Base-by-base conservation (phyloP, 2,797 vertebrate species). In the Neopelma chrysocephalum region DNA sequence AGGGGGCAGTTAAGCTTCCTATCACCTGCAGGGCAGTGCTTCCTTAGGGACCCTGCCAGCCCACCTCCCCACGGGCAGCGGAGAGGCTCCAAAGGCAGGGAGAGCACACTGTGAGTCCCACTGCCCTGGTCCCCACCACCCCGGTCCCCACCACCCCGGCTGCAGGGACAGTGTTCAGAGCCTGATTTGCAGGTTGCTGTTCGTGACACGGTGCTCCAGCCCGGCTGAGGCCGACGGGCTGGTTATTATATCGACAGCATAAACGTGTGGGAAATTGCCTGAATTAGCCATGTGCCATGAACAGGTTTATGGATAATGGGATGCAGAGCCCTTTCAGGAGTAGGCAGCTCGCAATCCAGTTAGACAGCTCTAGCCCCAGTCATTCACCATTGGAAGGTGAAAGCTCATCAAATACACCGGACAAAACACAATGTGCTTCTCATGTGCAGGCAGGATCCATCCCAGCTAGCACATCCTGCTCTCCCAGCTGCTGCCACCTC, bases 261-360 rank as follows among this genome's bases (percentile, higher is more conserved):
- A 86, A 95, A 93, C 23, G n/a, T 72, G 91, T 76, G 22, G 7
- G 91, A 94, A 96, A 96, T 96, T 95, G 96, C 69, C 87, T 43
- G 93, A 96, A 96, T 96, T 94, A 94, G 91, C 91, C 12, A 0
- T 72, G 90, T 84, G 96, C 95, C 91, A 82, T 91, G 96, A 94
- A 82, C 94, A 84, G 58, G 91, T 91, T 95, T 94, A 60, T 88
- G 82, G 94, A 88, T 96, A 95, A 94, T 93, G 80, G 96, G 94
- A 96, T 90, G 91, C 94, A 91, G 89, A 96, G 76, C 64, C 71
- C 87, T 81, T 91, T 87, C 65, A 43, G 76, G 66, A 91, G 84
- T 13, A 91, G 82, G 89, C 87, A 69, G 82, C 82, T 91, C 4
- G 0, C 91, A 91, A 90, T 76, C 87, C 93, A 60, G 82, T 94